Base-by-base conservation (phyloP, 2,888 invertebrate genomes). In the Brassicogethes aeneus region DNA sequence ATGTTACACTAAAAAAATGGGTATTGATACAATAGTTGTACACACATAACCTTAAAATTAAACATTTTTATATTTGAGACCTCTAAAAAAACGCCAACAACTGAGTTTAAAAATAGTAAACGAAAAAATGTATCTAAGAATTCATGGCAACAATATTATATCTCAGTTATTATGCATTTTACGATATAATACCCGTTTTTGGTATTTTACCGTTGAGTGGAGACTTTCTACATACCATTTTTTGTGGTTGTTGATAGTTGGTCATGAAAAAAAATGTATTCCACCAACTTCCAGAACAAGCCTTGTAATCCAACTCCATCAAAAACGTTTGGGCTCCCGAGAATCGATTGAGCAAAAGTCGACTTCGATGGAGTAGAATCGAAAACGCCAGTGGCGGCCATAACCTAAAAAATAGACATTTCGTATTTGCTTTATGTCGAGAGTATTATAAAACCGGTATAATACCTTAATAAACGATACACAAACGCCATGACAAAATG, bases 71-170 rank as follows among this genome's bases (percentile, higher is more conserved):
- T n/a, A n/a, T n/a, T n/a, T n/a, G n/a, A n/a, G n/a, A n/a, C n/a
- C n/a, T n/a, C n/a, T n/a, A n/a, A n/a, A n/a, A n/a, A n/a, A n/a
- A n/a, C n/a, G n/a, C n/a, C n/a, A n/a, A n/a, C n/a, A n/a, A n/a
- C n/a, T n/a, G n/a, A n/a, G n/a, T n/a, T n/a, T n/a, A n/a, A n/a
- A n/a, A n/a, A n/a, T n/a, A n/a, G n/a, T n/a, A n/a, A n/a, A n/a
- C n/a, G n/a, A n/a, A n/a, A n/a, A n/a, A n/a, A n/a, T n/a, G n/a
- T n/a, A n/a, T n/a, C n/a, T n/a, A n/a, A n/a, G n/a, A n/a, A n/a
- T n/a, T n/a, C n/a, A n/a, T n/a, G n/a, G n/a, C n/a, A n/a, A 17
- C n/a, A 36, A 31, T 34, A 15, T 3, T 14, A 12, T 13, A 40
- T 16, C 15, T 23, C 8, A 36, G 8, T 16, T 7, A 5, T 35